These are phyloP conservation scores for Sinocyclocheilus anshuiensis DNA, from an alignment of 2,113 vertebrate species.

Conservation along the genomic window DNA sequence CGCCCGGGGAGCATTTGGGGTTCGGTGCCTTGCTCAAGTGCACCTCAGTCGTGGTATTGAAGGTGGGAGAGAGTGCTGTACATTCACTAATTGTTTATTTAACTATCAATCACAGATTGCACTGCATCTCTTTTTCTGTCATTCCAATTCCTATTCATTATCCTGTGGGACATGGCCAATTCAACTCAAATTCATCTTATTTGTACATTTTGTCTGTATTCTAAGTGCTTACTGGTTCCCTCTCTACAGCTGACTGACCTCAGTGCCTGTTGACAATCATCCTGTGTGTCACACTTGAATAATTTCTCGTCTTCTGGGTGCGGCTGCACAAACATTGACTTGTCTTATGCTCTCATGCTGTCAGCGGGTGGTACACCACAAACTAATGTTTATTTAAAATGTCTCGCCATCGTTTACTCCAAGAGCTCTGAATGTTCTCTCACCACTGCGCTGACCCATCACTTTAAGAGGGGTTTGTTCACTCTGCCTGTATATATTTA, in stretches of 20 bases:
- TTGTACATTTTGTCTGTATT: background rate
- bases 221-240: background rate
- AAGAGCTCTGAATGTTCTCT: constrained; percentile 36
- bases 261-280: constrained; percentile 32
- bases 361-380: constrained; percentile 25
- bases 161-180: background rate
- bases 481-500: constrained; percentile 24
- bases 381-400: constrained; percentile 47
- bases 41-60: too few relatives aligned
- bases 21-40: too few relatives aligned
- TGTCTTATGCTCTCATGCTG: constrained; percentile 30
- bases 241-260: constrained; percentile 25
- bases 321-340: constrained; percentile 21
- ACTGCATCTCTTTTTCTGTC: background rate
- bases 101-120: background rate
- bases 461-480: constrained; percentile 14
- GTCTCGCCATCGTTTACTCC: constrained; percentile 25
- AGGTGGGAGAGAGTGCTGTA: too few relatives aligned
- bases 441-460: constrained; percentile 25
- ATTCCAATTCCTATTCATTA: constrained; percentile 7
- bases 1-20: too few relatives aligned
- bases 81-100: background rate
- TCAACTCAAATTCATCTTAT: background rate
- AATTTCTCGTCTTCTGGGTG: constrained; percentile 36
- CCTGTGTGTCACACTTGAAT: constrained; percentile 48